Percentiles rank a stretch among this genome's conserved stretches.
Conservation (phyloP, 64 coral and sea anemone species). For the Platygyra sinensis region DNA sequence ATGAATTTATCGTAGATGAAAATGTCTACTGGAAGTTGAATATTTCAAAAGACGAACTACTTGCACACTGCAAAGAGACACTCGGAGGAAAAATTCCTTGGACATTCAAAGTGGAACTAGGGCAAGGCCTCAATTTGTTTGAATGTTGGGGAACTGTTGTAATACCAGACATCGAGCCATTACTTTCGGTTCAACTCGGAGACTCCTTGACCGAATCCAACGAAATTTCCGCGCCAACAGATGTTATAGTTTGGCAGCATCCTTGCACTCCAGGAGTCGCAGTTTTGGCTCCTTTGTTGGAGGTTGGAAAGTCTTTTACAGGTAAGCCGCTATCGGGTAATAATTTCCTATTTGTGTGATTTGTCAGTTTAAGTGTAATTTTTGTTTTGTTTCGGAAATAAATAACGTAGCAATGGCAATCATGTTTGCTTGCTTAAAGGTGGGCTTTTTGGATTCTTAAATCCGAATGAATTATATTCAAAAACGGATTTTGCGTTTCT, state of each 20-base stretch:
- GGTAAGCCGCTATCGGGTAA: constrained; percentile 1
- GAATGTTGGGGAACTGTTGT: constrained; percentile 53
- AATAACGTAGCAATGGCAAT: too few relatives aligned
- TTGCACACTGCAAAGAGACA: not conserved
- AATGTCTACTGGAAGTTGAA: constrained; percentile 45
- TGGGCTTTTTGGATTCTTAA: too few relatives aligned
- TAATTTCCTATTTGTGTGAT: too few relatives aligned
- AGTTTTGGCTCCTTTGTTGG: constrained; percentile 34
- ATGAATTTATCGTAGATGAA: constrained; percentile 39
- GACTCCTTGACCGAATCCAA: not conserved
- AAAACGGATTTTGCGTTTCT: too few relatives aligned
- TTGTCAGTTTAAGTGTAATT: too few relatives aligned
- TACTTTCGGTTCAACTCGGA: constrained; percentile 49
- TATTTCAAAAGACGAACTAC: constrained; percentile 46
- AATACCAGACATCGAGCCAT: constrained; percentile 53
- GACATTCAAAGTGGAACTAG: constrained; percentile 42
- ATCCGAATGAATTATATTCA: too few relatives aligned
- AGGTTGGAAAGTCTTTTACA: constrained; percentile 9
- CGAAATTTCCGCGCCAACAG: not conserved
- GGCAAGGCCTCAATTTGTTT: constrained; percentile 52
- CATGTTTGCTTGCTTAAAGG: too few relatives aligned
- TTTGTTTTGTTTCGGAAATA: too few relatives aligned
- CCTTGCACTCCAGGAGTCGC: constrained; percentile 54
- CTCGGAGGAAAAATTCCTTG: constrained; percentile 13
- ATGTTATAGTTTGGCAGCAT: constrained; percentile 26